Evolutionary conservation across 23 tunicate genomes (phyloP).

Genomic region (Trididemnum clinides): DNA sequence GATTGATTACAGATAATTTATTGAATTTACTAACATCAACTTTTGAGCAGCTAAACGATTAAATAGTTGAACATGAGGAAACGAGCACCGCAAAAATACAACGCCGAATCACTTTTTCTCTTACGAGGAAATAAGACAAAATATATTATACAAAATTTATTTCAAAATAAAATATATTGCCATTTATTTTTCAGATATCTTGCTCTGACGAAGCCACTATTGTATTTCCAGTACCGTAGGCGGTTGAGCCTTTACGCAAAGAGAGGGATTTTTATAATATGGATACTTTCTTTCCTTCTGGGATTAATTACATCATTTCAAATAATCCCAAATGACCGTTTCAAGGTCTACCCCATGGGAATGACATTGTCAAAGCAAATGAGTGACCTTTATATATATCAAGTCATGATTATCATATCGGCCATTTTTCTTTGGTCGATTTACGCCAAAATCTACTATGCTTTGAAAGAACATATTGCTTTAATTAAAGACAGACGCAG

Average conservation of each 20-base stretch:
- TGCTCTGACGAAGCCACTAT: not conserved
- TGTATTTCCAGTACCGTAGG: not conserved
- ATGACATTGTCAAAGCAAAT: conserved; percentile 38
- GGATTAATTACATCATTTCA: not conserved
- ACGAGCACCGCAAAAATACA: too few species aligned
- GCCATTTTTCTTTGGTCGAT: not conserved
- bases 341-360: conserved; percentile 40
- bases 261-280: not conserved
- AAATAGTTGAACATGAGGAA: too few species aligned
- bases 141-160: too few species aligned
- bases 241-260: not conserved
- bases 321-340: conserved; percentile 2
- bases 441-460: not conserved
- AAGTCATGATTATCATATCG: not conserved
- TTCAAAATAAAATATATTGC: too few species aligned
- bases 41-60: too few species aligned
- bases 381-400: conserved; percentile 7
- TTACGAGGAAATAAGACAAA: too few species aligned
- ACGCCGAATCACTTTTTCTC: too few species aligned
- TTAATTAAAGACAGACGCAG: not conserved
- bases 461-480: not conserved
- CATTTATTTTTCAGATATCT: not conserved
- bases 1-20: too few species aligned
- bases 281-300: not conserved
- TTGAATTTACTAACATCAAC: too few species aligned